phyloP scores from a whole-genome alignment of 2,113 vertebrate genomes.

The Vimba vimba region DNA sequence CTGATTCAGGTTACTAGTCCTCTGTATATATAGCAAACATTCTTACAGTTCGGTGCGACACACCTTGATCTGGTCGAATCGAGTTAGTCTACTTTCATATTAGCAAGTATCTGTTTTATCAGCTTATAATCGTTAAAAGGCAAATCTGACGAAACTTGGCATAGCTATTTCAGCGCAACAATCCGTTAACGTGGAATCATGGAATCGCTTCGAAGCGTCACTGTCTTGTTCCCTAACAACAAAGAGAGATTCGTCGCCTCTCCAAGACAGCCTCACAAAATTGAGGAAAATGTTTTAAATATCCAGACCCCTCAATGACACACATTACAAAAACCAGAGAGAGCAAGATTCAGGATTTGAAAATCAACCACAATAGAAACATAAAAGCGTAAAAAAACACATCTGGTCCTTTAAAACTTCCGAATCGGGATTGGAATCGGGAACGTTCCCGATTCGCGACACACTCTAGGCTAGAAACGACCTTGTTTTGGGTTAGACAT shows the following conservation, averaged over 20 bases:
- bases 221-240: slow-evolving; percentile 87
- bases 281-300: slow-evolving; percentile 88
- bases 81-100: slow-evolving; percentile 37
- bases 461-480: slow-evolving; percentile 52
- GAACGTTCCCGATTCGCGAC: slow-evolving; percentile 78
- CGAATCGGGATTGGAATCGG: slow-evolving; percentile 42
- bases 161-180: slow-evolving; percentile 51
- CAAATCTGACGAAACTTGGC: slow-evolving; percentile 31
- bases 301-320: slow-evolving; percentile 79
- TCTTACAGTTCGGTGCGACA: slow-evolving; percentile 55
- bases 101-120: slow-evolving; percentile 56
- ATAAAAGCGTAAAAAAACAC: slow-evolving; percentile 70
- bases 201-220: slow-evolving; percentile 75
- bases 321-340: slow-evolving; percentile 67
- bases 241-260: slow-evolving; percentile 75
- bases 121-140: slow-evolving; percentile 70
- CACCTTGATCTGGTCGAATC: slow-evolving; percentile 28
- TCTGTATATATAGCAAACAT: slow-evolving; percentile 73
- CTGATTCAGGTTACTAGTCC: slow-evolving; percentile 78
- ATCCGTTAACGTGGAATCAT: slow-evolving; percentile 66
- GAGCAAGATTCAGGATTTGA: slow-evolving; percentile 45
- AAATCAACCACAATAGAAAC: slow-evolving; percentile 56
- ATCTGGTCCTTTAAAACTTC: slow-evolving; percentile 72
- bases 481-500: slow-evolving; percentile 64
- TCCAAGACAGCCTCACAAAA: slow-evolving; percentile 93